Percentiles rank a stretch among this genome's conserved stretches.
Evolutionary conservation across 2,113 vertebrate species (phyloP).

Genomic region (Aythya baeri): DNA sequence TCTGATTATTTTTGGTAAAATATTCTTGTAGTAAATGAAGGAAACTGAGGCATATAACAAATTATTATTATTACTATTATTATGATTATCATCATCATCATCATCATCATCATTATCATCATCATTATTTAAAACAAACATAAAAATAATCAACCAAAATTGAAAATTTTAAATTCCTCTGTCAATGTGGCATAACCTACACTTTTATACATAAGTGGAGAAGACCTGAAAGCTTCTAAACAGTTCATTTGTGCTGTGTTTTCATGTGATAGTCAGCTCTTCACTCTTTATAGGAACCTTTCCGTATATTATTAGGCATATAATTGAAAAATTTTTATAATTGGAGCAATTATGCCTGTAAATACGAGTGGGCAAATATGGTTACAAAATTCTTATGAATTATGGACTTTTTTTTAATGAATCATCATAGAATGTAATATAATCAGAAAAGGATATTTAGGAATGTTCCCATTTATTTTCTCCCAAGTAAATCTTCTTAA

Average conservation of each 20-base stretch:
- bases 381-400: neutral
- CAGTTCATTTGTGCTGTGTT: neutral
- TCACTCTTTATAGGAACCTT: slow-evolving; percentile 19
- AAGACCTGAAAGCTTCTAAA: neutral
- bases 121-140: neutral
- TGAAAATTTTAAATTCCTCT: neutral
- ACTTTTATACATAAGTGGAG: neutral
- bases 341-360: neutral
- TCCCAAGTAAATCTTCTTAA: neutral
- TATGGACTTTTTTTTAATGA: neutral
- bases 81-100: too few species aligned
- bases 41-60: neutral
- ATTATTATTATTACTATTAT: neutral
- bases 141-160: neutral
- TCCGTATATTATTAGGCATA: slow-evolving; percentile 39
- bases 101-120: too few species aligned
- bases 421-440: neutral
- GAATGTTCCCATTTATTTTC: neutral
- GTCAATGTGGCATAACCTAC: neutral
- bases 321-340: neutral
- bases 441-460: neutral
- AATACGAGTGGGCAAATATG: neutral
- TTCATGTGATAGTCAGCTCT: neutral
- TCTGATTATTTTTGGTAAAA: neutral
- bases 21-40: slow-evolving; percentile 35